phyloP scores from a whole-genome alignment of 2,113 vertebrate species.

The Cyrtonyx montezumae region DNA sequence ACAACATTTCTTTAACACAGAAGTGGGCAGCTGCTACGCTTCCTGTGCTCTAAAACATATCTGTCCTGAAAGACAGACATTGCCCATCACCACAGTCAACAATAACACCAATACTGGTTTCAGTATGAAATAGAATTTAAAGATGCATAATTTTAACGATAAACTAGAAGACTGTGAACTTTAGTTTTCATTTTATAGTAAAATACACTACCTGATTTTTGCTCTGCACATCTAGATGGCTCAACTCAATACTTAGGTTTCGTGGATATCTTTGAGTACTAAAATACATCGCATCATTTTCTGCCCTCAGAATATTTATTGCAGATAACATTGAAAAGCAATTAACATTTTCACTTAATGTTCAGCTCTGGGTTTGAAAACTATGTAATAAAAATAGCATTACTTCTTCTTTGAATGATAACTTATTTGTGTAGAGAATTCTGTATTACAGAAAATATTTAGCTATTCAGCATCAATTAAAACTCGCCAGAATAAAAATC shows the following conservation, averaged over 20 bases:
- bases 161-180: not conserved
- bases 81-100: not conserved
- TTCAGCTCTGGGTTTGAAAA: conserved; percentile 21
- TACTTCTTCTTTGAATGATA: conserved; percentile 42
- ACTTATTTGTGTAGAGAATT: not conserved
- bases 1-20: not conserved
- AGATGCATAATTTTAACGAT: not conserved
- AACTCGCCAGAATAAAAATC: not conserved
- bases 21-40: not conserved
- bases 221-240: not conserved
- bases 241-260: not conserved
- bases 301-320: not conserved
- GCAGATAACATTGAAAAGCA: not conserved
- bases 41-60: not conserved
- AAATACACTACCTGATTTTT: not conserved
- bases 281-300: not conserved
- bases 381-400: conserved; percentile 18
- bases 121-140: not conserved
- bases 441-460: not conserved
- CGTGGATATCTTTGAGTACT: not conserved
- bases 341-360: conserved; percentile 18
- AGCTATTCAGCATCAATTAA: not conserved
- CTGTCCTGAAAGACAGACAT: not conserved
- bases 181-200: not conserved
- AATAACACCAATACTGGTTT: not conserved